Percentiles rank a stretch among this genome's conserved stretches.
These are phyloP conservation scores for Agonum fuliginosum DNA, from an alignment of 2,888 invertebrate species.

Conservation along the genomic window DNA sequence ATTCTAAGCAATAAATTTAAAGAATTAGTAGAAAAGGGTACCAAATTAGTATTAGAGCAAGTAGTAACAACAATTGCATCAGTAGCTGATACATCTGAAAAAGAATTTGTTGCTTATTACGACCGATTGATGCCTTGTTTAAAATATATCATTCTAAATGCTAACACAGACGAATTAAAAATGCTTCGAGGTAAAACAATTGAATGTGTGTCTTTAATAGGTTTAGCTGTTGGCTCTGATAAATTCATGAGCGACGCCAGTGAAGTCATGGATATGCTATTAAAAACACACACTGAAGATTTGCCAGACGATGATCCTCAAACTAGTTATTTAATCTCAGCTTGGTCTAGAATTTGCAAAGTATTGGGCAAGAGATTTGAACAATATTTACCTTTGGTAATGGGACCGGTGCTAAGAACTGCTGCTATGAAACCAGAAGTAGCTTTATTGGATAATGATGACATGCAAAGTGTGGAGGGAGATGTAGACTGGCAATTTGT, in stretches of 20 bases:
- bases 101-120: constrained; percentile 95
- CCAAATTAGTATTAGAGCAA: constrained; percentile 97
- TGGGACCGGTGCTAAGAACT: constrained; percentile 94
- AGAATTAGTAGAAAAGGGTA: constrained; percentile 94
- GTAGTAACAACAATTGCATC: constrained; percentile 99
- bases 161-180: constrained; percentile 89
- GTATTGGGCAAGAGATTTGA: constrained; percentile 83
- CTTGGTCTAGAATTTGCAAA: constrained; percentile 99
- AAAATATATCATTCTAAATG: constrained; percentile 97
- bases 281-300: constrained; percentile 92
- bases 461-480: constrained; percentile 87
- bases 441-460: constrained; percentile 90
- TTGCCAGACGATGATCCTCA: constrained; percentile 97
- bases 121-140: constrained; percentile 95
- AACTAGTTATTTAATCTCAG: constrained; percentile 97
- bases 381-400: constrained; percentile 94
- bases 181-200: constrained; percentile 98
- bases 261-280: constrained; percentile 95
- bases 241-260: constrained; percentile 94
- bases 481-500: constrained; percentile 97
- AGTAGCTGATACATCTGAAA: constrained; percentile 98
- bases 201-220: constrained; percentile 98
- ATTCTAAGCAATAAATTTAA: constrained; percentile 95
- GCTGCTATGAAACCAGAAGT: constrained; percentile 96
- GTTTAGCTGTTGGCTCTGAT: constrained; percentile 87